Percentiles rank a stretch among this genome's conserved stretches.
phyloP scores from a whole-genome alignment of 2,797 vertebrate species.

The Gadopsis bispinosus region DNA sequence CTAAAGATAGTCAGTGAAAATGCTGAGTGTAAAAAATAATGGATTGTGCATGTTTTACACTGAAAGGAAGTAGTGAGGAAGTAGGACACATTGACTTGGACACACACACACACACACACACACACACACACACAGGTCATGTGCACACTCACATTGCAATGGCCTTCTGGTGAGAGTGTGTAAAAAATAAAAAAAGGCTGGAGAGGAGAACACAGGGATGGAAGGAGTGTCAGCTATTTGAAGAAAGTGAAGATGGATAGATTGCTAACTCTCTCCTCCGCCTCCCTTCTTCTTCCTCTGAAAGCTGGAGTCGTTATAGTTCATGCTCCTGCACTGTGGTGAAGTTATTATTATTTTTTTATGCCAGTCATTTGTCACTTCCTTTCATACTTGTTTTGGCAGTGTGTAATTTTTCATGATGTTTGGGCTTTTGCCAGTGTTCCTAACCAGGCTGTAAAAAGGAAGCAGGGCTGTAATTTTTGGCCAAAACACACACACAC shows the following conservation, averaged over 20 bases:
- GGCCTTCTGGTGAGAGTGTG: slow-evolving; percentile 45
- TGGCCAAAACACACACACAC: neutral
- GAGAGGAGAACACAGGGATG: slow-evolving; percentile 12
- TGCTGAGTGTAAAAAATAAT: slow-evolving; percentile 50
- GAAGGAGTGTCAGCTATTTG: slow-evolving; percentile 27
- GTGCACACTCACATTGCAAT: slow-evolving; percentile 41
- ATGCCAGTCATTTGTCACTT: slow-evolving; percentile 59
- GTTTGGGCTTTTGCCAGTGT: slow-evolving; percentile 48
- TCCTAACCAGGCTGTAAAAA: slow-evolving; percentile 39
- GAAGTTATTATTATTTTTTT: slow-evolving; percentile 49
- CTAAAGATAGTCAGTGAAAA: slow-evolving; percentile 55
- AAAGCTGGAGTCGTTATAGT: slow-evolving; percentile 23
- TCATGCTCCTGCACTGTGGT: slow-evolving; percentile 26
- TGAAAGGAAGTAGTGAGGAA: slow-evolving; percentile 25
- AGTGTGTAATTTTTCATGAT: slow-evolving; percentile 49
- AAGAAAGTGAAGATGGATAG: slow-evolving; percentile 26
- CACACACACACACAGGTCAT: slow-evolving; percentile 12
- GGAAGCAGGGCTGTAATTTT: slow-evolving; percentile 13
- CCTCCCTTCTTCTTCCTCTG: slow-evolving; percentile 14
- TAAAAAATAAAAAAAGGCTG: slow-evolving; percentile 46
- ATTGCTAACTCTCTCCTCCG: slow-evolving; percentile 12
- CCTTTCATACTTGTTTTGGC: slow-evolving; percentile 45
- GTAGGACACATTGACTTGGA: slow-evolving; percentile 55
- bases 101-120: slow-evolving; percentile 15
- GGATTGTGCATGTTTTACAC: slow-evolving; percentile 53